These are phyloP conservation scores for Atherinomorus stipes DNA, from an alignment of 2,113 vertebrate genomes.

Conservation along the genomic window DNA sequence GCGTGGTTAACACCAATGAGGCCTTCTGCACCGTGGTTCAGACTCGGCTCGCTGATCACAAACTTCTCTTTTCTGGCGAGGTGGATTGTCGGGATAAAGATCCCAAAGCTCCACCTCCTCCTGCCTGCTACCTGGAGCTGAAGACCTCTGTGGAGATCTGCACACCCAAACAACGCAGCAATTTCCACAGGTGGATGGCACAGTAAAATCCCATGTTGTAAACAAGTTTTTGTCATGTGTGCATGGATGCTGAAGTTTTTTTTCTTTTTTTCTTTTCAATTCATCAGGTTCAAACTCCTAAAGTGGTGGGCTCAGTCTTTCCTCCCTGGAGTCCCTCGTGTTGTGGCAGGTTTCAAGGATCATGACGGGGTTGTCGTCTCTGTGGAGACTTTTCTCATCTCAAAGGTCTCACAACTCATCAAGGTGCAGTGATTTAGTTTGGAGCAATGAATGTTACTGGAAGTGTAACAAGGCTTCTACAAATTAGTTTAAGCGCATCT, in stretches of 20 bases:
- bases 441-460: background rate
- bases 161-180: slow-evolving; percentile 87
- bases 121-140: slow-evolving; percentile 89
- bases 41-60: slow-evolving; percentile 86
- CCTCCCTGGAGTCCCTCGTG: slow-evolving; percentile 88
- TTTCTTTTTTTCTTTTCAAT: too few species aligned
- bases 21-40: slow-evolving; percentile 92
- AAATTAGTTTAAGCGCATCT: background rate
- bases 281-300: slow-evolving; percentile 88
- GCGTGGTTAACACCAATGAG: slow-evolving; percentile 92
- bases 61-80: slow-evolving; percentile 90
- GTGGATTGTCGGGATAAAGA: slow-evolving; percentile 88
- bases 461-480: too few species aligned
- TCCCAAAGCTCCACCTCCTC: slow-evolving; percentile 77
- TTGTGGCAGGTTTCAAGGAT: slow-evolving; percentile 90
- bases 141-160: slow-evolving; percentile 92
- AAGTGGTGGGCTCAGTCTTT: slow-evolving; percentile 97
- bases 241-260: background rate
- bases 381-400: slow-evolving; percentile 86
- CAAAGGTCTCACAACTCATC: slow-evolving; percentile 88
- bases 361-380: slow-evolving; percentile 85
- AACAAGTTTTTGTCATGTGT: background rate
- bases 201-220: too few species aligned
- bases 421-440: slow-evolving; percentile 75
- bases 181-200: slow-evolving; percentile 86